Evolutionary conservation across 2,113 vertebrate genomes (phyloP).

Genomic region (Haplochromis vanheusdeni): DNA sequence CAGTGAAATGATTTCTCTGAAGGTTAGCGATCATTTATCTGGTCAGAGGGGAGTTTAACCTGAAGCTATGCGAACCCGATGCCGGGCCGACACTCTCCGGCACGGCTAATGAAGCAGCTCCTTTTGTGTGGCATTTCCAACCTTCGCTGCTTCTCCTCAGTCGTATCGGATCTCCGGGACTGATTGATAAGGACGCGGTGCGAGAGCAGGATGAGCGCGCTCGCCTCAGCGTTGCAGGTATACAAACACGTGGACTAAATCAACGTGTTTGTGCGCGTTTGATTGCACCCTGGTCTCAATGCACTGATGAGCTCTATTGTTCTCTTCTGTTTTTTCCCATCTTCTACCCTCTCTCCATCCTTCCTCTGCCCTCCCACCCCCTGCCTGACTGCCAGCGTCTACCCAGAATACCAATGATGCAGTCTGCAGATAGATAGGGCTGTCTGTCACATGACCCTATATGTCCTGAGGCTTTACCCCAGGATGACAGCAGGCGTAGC

Average conservation of each 20-base stretch:
- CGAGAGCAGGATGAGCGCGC: not conserved
- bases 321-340: constrained; percentile 27
- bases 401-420: constrained; percentile 70
- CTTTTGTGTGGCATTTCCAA: constrained; percentile 18
- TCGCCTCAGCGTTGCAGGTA: not conserved
- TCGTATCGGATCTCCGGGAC: not conserved
- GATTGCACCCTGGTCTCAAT: constrained; percentile 45
- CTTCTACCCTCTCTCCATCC: not conserved
- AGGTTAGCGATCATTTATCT: constrained; percentile 10
- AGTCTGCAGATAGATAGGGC: constrained; percentile 63
- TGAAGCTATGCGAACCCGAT: not conserved
- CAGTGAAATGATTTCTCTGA: not conserved
- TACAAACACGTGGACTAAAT: not conserved
- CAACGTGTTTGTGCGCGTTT: constrained; percentile 17
- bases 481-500: constrained; percentile 55
- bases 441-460: constrained; percentile 67
- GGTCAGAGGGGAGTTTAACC: constrained; percentile 29
- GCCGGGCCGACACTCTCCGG: not conserved
- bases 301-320: constrained; percentile 65
- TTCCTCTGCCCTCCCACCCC: not conserved
- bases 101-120: constrained; percentile 5
- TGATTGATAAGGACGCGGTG: constrained; percentile 2
- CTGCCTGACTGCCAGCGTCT: constrained; percentile 26
- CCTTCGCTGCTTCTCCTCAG: constrained; percentile 9
- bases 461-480: constrained; percentile 65